phyloP scores from a whole-genome alignment of 2,113 vertebrate genomes.

The Mobula hypostoma region DNA sequence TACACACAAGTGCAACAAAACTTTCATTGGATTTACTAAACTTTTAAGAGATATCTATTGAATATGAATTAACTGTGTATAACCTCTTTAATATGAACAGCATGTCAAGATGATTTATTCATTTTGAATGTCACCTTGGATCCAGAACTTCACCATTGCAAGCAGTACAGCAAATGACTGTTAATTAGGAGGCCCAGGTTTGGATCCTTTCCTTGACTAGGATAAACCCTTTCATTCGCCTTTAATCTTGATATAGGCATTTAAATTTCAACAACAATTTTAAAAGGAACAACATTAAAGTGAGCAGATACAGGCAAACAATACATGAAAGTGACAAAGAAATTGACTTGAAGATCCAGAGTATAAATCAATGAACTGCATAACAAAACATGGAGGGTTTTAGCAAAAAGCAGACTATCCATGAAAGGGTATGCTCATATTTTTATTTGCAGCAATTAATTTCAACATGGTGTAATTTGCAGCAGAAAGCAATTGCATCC shows the following conservation, averaged over 20 bases:
- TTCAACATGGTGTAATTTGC: neutral
- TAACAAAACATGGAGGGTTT: neutral
- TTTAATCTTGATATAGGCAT: neutral
- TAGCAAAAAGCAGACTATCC: neutral
- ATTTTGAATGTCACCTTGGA: constrained; percentile 32
- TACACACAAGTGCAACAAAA: neutral
- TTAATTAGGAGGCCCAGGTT: neutral
- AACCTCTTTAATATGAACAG: neutral
- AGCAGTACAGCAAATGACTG: neutral
- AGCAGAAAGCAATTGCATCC: neutral
- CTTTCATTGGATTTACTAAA: neutral
- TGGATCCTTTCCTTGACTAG: neutral
- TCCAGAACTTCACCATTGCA: neutral
- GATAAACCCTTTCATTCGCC: neutral
- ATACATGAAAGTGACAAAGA: neutral
- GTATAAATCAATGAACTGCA: neutral
- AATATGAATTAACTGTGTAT: neutral
- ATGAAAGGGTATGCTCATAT: neutral
- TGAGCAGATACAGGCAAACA: neutral
- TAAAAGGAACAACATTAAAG: neutral
- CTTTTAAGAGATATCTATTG: neutral
- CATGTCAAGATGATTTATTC: neutral
- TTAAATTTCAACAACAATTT: neutral
- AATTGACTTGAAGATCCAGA: neutral
- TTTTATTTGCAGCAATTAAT: neutral